Evolutionary conservation across 2,113 vertebrate genomes (phyloP).

Genomic region (Aptenodytes patagonicus): DNA sequence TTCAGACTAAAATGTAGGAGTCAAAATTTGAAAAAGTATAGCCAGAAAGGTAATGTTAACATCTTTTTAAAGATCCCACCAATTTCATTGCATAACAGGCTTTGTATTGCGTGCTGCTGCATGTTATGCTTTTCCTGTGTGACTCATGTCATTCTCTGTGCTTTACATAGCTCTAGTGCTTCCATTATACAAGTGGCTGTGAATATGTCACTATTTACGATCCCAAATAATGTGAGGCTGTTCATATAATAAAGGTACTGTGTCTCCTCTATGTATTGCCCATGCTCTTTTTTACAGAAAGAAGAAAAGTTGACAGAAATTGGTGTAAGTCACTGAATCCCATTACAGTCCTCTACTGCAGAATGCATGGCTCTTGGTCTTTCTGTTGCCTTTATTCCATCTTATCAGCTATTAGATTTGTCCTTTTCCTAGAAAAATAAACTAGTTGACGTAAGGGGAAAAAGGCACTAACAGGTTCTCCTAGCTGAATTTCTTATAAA

Average conservation of each 20-base stretch:
- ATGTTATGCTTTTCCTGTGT: neutral
- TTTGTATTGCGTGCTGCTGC: neutral
- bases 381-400: neutral
- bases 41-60: neutral
- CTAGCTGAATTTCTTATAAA: neutral
- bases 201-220: neutral
- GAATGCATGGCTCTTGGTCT: neutral
- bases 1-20: neutral
- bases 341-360: neutral
- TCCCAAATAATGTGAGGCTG: neutral
- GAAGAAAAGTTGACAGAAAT: neutral
- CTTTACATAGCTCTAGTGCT: neutral
- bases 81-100: neutral
- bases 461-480: neutral
- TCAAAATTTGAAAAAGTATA: neutral
- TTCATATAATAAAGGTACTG: neutral
- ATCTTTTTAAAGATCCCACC: neutral
- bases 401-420: neutral
- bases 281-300: neutral
- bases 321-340: neutral
- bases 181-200: neutral
- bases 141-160: neutral
- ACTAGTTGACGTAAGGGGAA: neutral
- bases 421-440: neutral
- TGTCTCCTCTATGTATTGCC: neutral